Conservation (phyloP, 2,888 invertebrate genomes). For the Holacanthella duospinosa region DNA sequence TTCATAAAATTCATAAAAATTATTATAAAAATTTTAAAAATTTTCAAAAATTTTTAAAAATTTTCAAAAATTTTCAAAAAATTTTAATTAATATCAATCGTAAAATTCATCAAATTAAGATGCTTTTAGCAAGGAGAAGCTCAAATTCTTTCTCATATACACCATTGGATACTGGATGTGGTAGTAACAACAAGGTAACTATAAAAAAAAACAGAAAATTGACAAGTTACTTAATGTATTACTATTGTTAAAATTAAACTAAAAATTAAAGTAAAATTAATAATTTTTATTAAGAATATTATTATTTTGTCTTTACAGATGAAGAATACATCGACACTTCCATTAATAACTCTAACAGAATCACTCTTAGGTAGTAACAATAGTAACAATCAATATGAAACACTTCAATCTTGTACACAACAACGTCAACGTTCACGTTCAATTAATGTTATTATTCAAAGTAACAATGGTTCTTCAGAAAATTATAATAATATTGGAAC, state of each 20-base stretch:
- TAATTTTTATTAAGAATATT: background rate
- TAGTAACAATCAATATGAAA: background rate
- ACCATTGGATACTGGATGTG: background rate
- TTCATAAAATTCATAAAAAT: background rate
- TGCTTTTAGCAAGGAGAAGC: background rate
- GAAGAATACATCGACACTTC: background rate
- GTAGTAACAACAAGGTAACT: conserved; percentile 1
- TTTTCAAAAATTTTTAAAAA: background rate
- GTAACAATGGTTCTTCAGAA: background rate
- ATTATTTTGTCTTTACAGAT: too few species aligned
- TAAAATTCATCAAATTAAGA: background rate
- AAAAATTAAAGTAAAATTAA: background rate
- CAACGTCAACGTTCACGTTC: background rate
- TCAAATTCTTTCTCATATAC: conserved; percentile 1
- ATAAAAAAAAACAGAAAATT: background rate
- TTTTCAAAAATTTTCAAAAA: background rate
- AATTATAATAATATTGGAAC: background rate
- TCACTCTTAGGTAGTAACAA: background rate
- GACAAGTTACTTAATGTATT: background rate
- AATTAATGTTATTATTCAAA: background rate
- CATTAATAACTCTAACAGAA: background rate
- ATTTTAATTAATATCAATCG: background rate
- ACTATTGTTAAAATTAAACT: background rate
- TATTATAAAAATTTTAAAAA: background rate
- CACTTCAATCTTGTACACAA: background rate